Evolutionary conservation across 2,888 invertebrate species (phyloP), one percentile per base, ranked within the genome.

Genomic region (Nymphalis polychloros): DNA sequence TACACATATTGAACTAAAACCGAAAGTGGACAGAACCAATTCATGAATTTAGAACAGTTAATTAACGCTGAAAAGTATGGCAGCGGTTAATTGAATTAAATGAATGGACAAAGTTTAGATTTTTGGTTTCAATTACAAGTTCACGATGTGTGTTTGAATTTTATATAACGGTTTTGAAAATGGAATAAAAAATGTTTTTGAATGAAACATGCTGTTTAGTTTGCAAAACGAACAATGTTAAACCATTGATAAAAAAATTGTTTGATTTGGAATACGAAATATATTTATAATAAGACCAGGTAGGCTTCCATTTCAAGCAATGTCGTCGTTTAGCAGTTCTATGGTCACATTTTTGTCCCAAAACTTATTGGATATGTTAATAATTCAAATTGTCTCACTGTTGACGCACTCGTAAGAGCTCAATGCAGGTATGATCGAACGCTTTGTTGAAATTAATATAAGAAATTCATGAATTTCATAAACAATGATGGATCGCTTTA

Each of bases 401-500:
- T 53, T 48, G 50, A 55, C 59, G 57, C 20, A 64, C 17, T 47
- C 48, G 61, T 48, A 60, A 57, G 63, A 63, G 50, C 20, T 59
- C 31, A 53, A 46, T 63, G 64, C 67, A 60, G 61, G 47, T 72
- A 77, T 84, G 84, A 85, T 85, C 74, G 85, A 83, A 77, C 70
- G 79, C 75, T 78, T 78, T 81, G 75, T 75, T 67, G 71, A 74
- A 75, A 76, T 76, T 71, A 69, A 69, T 67, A 69, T 69, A 76
- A 75, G 78, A 75, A 72, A 74, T 75, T 69, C 74, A 75, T 74
- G 71, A 77, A 72, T 76, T 78, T 75, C 63, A 75, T 69, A 68
- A 77, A 78, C 73, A 77, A 77, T 84, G 83, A 85, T 84, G 78
- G 84, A 84, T 85, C 74, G 76, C 55, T 62, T n/a, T 48, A 46